A percentile compares a stretch with the other conserved stretches of the same genome.
Conservation (phyloP, 2,888 invertebrate species). For the Kryphioiulus occultus region DNA sequence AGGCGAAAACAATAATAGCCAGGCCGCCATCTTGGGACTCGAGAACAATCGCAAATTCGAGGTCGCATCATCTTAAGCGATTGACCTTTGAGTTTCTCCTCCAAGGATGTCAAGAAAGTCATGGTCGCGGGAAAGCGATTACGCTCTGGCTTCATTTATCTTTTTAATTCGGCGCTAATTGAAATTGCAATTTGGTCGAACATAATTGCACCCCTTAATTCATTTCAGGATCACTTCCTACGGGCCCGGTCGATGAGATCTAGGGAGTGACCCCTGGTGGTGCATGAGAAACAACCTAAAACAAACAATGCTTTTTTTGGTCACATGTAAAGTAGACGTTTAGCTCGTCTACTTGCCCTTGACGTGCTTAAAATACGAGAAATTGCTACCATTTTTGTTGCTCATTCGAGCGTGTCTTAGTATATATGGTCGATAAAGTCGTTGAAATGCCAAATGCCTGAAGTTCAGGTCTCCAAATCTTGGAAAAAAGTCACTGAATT, state of each 20-base stretch:
- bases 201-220: neutral
- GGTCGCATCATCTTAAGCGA: constrained; percentile 11
- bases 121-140: neutral
- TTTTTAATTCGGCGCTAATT: constrained; percentile 35
- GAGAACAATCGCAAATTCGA: neutral
- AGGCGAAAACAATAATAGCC: neutral
- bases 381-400: too few relatives aligned
- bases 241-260: neutral
- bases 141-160: constrained; percentile 10
- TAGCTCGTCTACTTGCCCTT: neutral
- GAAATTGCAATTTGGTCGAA: constrained; percentile 15
- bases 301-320: neutral
- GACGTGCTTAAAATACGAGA: neutral
- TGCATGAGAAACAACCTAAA: neutral
- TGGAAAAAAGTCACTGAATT: too few relatives aligned
- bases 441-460: too few relatives aligned
- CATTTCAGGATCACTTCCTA: constrained; percentile 16
- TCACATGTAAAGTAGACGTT: neutral
- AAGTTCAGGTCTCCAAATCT: too few relatives aligned
- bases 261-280: neutral
- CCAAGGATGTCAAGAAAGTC: neutral
- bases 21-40: neutral
- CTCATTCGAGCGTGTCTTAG: too few relatives aligned
- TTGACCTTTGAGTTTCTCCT: neutral
- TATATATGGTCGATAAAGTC: too few relatives aligned